phyloP scores from a whole-genome alignment of 2,113 vertebrate species.

The Bubalus kerabau region DNA sequence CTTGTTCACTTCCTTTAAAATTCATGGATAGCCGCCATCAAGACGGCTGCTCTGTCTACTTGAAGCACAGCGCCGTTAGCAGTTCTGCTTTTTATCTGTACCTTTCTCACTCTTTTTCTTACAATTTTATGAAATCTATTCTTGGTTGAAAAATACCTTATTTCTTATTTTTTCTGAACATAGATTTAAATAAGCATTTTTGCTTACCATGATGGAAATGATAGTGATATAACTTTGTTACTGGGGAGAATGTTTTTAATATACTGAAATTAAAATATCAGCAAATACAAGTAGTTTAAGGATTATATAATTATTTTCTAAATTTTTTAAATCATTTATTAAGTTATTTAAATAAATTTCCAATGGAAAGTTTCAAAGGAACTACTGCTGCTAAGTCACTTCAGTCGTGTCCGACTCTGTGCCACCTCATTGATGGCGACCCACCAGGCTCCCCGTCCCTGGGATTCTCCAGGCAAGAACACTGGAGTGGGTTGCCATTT shows the following conservation, averaged over 20 bases:
- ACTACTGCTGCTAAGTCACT: not conserved
- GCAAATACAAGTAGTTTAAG: not conserved
- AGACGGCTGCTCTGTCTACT: conserved; percentile 30
- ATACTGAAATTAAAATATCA: not conserved
- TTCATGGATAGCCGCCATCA: conserved; percentile 61
- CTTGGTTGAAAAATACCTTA: not conserved
- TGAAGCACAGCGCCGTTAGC: not conserved
- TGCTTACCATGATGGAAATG: not conserved
- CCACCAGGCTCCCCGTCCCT: too few relatives aligned
- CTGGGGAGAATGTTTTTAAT: not conserved
- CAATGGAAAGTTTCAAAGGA: not conserved
- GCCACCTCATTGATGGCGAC: too few relatives aligned
- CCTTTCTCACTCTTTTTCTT: conserved; percentile 29
- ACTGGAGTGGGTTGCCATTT: too few relatives aligned
- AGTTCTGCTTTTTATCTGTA: conserved; percentile 53
- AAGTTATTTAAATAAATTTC: not conserved
- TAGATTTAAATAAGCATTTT: not conserved
- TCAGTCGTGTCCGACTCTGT: too few relatives aligned
- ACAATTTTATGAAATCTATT: not conserved
- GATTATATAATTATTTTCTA: not conserved
- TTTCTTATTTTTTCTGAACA: not conserved
- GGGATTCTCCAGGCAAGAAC: too few relatives aligned
- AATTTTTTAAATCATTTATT: not conserved
- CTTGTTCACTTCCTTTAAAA: conserved; percentile 73
- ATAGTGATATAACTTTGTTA: not conserved